Conservation (phyloP, 2,888 invertebrate genomes). For the Sinodicranocentrus sp. region DNA sequence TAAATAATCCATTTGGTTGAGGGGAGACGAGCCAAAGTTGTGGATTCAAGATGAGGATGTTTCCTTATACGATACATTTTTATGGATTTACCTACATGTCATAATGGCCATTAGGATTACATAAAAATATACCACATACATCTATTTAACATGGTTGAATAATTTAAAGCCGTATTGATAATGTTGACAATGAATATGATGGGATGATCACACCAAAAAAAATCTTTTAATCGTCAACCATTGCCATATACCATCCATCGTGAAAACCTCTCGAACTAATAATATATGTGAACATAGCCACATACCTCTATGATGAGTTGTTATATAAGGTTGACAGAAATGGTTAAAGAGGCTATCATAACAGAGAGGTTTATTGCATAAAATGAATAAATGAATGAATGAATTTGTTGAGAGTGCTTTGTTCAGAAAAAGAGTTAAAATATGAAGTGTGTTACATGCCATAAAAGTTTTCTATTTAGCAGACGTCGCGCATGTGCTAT, state of each 20-base stretch:
- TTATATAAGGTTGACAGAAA: slow-evolving; percentile 57
- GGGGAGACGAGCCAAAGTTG: neutral
- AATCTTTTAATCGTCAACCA: neutral
- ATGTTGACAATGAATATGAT: neutral
- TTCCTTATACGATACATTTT: slow-evolving; percentile 41
- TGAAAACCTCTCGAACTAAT: no score
- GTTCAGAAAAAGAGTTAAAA: slow-evolving; percentile 11
- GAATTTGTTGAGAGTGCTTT: slow-evolving; percentile 13
- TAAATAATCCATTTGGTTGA: no score
- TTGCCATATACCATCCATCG: neutral
- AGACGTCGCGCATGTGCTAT: neutral
- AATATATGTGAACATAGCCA: no score
- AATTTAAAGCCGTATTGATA: slow-evolving; percentile 59
- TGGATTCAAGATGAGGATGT: slow-evolving; percentile 22
- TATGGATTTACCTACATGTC: slow-evolving; percentile 47
- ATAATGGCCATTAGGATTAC: slow-evolving; percentile 43
- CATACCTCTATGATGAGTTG: slow-evolving; percentile 1
- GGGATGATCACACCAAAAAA: slow-evolving; percentile 8
- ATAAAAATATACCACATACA: slow-evolving; percentile 24
- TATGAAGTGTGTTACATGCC: neutral
- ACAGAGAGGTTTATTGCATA: slow-evolving; percentile 53
- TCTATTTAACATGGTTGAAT: slow-evolving; percentile 35
- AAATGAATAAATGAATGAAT: slow-evolving; percentile 42
- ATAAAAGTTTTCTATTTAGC: neutral
- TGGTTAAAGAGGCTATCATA: slow-evolving; percentile 66